phyloP scores from a whole-genome alignment of 2,797 vertebrate genomes.

The Sebastes aleutianus region DNA sequence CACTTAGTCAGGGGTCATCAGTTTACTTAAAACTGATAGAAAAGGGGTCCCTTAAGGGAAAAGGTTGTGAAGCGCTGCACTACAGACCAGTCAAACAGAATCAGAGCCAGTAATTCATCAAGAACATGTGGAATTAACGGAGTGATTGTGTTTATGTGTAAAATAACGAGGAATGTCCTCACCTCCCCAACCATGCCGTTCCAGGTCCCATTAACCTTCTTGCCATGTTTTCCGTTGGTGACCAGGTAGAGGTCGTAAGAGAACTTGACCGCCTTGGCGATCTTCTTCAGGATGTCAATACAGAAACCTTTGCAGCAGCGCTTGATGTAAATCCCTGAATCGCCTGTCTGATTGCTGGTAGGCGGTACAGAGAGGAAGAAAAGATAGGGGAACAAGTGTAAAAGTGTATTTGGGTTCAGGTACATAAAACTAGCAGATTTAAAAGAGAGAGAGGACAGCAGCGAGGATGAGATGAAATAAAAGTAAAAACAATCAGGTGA shows the following conservation, averaged over 20 bases:
- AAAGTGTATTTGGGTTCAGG: neutral
- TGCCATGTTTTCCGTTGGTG: conserved; percentile 98
- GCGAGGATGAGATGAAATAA: neutral
- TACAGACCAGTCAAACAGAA: neutral
- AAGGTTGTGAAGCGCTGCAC: fast-evolving
- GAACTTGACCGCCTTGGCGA: conserved; percentile 97
- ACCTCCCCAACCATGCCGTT: conserved; percentile 99
- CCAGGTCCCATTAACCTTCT: conserved; percentile 98
- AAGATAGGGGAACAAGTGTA: neutral
- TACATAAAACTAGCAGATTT: neutral
- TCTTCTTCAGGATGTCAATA: conserved; percentile 99
- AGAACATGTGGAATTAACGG: neutral
- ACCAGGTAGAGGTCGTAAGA: conserved; percentile 98
- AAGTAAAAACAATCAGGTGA: neutral
- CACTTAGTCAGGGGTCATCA: neutral
- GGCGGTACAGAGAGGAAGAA: neutral
- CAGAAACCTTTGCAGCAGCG: conserved; percentile 99
- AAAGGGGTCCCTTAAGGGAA: no score
- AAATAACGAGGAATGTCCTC: conserved; percentile 21
- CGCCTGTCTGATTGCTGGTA: conserved; percentile 91
- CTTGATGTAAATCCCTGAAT: conserved; percentile 97
- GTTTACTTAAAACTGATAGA: no score
- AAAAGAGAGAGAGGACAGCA: neutral
- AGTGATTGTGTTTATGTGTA: neutral
- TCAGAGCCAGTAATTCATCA: neutral